Conservation (phyloP, 2,888 invertebrate genomes). For the Amphiduros pacificus region DNA sequence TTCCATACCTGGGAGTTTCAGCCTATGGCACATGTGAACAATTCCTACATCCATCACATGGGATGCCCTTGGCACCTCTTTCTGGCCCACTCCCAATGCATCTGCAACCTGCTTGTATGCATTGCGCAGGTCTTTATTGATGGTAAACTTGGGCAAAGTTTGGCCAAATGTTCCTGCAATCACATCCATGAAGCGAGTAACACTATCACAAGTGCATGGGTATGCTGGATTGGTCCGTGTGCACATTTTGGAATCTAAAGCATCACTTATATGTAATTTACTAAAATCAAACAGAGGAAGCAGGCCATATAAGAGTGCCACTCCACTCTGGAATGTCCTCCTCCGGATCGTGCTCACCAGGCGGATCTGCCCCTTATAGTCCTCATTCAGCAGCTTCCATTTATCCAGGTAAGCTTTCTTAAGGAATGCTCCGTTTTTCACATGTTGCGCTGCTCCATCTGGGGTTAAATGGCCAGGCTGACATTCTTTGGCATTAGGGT, state of each 20-base stretch:
- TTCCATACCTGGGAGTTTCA: slow-evolving; percentile 73
- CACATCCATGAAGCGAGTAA: slow-evolving; percentile 64
- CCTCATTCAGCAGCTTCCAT: slow-evolving; percentile 43
- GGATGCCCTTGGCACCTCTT: slow-evolving; percentile 66
- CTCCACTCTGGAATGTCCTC: slow-evolving; percentile 87
- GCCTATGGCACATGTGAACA: slow-evolving; percentile 83
- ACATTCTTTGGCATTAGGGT: slow-evolving; percentile 63
- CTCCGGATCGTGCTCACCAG: slow-evolving; percentile 79
- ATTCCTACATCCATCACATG: slow-evolving; percentile 79
- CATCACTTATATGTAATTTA: slow-evolving; percentile 65
- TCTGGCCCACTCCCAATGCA: slow-evolving; percentile 75
- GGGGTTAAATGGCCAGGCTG: slow-evolving; percentile 83
- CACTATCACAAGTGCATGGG: slow-evolving; percentile 78
- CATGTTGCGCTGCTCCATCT: slow-evolving; percentile 78
- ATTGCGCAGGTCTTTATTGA: neutral
- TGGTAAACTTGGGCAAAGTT: slow-evolving; percentile 1
- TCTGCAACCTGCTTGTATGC: slow-evolving; percentile 67
- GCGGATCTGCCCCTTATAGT: slow-evolving; percentile 59
- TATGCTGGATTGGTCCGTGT: slow-evolving; percentile 73
- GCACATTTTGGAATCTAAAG: slow-evolving; percentile 27
- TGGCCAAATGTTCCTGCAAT: slow-evolving; percentile 23
- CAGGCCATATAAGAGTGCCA: slow-evolving; percentile 76
- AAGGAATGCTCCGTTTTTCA: slow-evolving; percentile 75
- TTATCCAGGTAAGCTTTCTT: slow-evolving; percentile 52
- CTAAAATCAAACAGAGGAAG: slow-evolving; percentile 70